phyloP scores from a whole-genome alignment of 2,888 invertebrate genomes.

The Seira sanloemensis region DNA sequence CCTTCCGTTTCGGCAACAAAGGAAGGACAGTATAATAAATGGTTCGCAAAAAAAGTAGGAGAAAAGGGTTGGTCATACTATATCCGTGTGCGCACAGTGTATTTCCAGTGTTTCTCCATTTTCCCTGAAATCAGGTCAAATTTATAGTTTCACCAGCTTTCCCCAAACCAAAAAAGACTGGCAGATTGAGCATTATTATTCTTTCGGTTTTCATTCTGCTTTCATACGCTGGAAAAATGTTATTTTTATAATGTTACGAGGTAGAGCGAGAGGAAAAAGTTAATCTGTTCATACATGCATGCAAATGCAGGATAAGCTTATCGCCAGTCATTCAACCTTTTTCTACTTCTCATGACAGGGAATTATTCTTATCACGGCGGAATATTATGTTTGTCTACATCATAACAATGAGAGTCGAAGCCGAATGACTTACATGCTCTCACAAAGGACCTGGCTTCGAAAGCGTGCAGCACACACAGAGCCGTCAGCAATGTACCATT shows the following conservation, averaged over 20 bases:
- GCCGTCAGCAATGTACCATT: not conserved
- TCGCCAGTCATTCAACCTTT: constrained; percentile 41
- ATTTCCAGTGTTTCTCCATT: not conserved
- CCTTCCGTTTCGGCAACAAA: constrained; percentile 25
- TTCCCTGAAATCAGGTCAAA: not conserved
- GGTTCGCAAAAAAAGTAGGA: not conserved
- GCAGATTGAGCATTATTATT: not conserved
- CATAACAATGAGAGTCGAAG: not conserved
- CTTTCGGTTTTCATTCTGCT: not conserved
- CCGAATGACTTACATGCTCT: not conserved
- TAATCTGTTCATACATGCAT: constrained; percentile 50
- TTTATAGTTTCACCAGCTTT: not conserved
- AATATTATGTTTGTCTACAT: not conserved
- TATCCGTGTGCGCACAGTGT: not conserved
- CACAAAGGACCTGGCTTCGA: not conserved
- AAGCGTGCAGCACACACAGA: not conserved
- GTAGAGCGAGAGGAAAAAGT: constrained; percentile 6
- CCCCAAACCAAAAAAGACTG: not conserved
- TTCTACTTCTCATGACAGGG: constrained; percentile 17
- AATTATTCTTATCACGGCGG: constrained; percentile 45
- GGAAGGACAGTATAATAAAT: constrained; percentile 22
- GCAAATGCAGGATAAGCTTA: constrained; percentile 43
- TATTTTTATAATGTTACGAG: constrained; percentile 2
- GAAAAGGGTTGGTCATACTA: constrained; percentile 17
- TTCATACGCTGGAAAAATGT: not conserved